Evolutionary conservation across 2,888 invertebrate genomes (phyloP), one percentile per base, ranked within the genome.

Genomic region (Leucophenga maculata): DNA sequence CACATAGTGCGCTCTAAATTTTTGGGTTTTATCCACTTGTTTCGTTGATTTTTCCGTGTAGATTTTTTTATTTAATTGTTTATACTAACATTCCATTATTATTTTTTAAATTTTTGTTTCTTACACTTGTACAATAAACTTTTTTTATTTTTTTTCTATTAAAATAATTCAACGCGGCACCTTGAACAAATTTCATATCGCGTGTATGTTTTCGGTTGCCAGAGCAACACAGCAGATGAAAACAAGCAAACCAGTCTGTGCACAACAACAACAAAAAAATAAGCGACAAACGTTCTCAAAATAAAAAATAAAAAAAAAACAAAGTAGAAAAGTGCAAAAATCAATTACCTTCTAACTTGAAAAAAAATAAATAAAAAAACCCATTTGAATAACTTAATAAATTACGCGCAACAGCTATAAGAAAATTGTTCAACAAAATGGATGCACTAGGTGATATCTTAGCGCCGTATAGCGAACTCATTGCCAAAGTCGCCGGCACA

Each of bases 401-500:
- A 4, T 48, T 11, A 6, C 8, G 22, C 6, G 14, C 13, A 59
- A n/a, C 16, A 26, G 26, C 4, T 26, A 59, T n/a, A 59, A 22
- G 26, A 4, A 50, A 16, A 26, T 14, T 26, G 4, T 26, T 3
- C 26, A 46, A 32, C 13, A 76, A 59, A 16, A 86, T 87, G 88
- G 83, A 86, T 66, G 75, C 77, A 60, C 73, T 87, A 9, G 79
- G 86, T 65, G 82, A 87, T 74, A 71, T 87, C 52, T 78, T 87
- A 72, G 83, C 70, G 66, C 87, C 88, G 13, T 75, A 87, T 54
- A 86, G 85, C 68, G 83, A 85, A 20, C 69, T 75, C 6, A 86
- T 88, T 69, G 94, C 91, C 52, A 89, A 90, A 69, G 88, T 92
- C 66, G 95, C 96, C 48, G 92, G 93, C 73, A 88, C 94, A 69